These are phyloP conservation scores for Phylloscopus whistleri DNA, from an alignment of 2,113 vertebrate species.

Conservation along the genomic window DNA sequence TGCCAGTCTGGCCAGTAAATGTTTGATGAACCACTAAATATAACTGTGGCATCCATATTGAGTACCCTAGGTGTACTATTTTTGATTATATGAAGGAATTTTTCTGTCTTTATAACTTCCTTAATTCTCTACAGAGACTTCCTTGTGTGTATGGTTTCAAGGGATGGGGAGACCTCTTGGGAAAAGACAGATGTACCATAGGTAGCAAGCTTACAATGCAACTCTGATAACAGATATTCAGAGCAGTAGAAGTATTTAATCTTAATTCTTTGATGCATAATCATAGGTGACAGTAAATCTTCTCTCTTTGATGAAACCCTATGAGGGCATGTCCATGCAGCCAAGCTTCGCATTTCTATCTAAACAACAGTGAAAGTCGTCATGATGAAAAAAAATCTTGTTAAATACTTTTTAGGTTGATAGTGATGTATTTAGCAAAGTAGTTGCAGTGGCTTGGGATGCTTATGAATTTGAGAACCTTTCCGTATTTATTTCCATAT, in stretches of 20 bases:
- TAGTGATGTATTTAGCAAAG: neutral
- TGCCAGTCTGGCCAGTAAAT: neutral
- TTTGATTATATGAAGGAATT: neutral
- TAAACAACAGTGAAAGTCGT: neutral
- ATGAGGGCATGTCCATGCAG: neutral
- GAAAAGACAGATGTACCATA: neutral
- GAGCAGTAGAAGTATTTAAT: neutral
- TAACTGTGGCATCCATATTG: neutral
- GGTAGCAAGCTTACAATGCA: neutral
- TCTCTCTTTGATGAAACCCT: neutral
- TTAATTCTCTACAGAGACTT: neutral
- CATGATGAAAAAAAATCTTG: neutral
- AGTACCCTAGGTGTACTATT: neutral
- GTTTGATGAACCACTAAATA: neutral
- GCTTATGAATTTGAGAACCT: neutral
- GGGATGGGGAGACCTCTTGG: neutral
- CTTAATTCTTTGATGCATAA: neutral
- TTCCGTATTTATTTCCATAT: neutral
- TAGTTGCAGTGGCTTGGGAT: neutral
- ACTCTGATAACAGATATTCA: neutral
- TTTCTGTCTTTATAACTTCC: neutral
- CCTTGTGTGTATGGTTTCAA: neutral
- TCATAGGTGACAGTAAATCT: neutral
- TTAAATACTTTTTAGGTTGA: neutral
- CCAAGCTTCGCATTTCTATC: neutral